Conservation (phyloP, 2,888 invertebrate species). For the Heteromyza rotundicornis region DNA sequence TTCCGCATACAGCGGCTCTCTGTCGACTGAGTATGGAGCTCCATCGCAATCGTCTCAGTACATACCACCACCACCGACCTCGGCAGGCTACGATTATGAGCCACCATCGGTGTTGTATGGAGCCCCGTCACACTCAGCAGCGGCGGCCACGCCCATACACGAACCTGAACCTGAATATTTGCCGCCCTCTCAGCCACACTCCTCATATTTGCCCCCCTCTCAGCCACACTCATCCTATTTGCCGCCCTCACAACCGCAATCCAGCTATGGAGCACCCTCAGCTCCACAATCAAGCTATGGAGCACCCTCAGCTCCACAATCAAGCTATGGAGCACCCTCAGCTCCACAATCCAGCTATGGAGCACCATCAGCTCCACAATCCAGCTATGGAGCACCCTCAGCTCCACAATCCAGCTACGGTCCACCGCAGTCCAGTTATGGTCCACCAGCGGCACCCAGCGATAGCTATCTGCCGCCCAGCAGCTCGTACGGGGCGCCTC, state of each 20-base stretch:
- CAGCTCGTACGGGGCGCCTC: conserved; percentile 23
- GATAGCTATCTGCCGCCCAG: conserved; percentile 35
- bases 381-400: no score
- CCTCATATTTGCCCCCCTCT: no score
- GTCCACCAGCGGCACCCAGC: conserved; percentile 36
- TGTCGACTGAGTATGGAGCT: not conserved
- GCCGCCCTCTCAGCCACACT: no score
- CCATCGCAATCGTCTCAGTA: conserved; percentile 35
- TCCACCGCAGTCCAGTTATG: conserved; percentile 32
- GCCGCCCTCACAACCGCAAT: no score
- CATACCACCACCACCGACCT: conserved; percentile 34
- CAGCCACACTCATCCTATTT: no score
- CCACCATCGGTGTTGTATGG: conserved; percentile 37
- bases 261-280: no score
- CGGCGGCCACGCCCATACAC: conserved; percentile 38
- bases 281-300: no score
- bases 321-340: no score
- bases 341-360: no score
- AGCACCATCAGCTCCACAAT: no score
- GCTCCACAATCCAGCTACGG: no score
- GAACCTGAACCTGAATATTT: conserved; percentile 46
- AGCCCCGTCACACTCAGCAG: conserved; percentile 36
- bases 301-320: no score
- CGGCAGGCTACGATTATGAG: conserved; percentile 45
- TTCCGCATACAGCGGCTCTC: not conserved